Conservation (phyloP, 1,140 invertebrate species). For the Musca domestica region DNA sequence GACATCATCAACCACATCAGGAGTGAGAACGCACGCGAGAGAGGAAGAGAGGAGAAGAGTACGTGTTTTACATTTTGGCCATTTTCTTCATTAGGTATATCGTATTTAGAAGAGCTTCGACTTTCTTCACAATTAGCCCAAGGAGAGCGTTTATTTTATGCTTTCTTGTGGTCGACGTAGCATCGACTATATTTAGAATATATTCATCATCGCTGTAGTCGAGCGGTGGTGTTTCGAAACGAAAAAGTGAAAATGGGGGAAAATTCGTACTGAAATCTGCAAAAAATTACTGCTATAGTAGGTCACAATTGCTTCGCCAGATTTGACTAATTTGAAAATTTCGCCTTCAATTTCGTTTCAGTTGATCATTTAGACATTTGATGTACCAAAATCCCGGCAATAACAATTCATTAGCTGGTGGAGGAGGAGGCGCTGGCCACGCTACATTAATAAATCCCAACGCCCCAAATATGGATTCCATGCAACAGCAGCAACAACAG, state of each 20-base stretch:
- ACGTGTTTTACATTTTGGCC: too few relatives aligned
- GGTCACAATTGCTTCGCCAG: background rate
- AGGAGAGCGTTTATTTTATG: background rate
- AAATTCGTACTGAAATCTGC: background rate
- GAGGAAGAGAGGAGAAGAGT: too few relatives aligned
- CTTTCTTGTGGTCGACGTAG: conserved; percentile 1
- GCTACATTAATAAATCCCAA: conserved; percentile 30
- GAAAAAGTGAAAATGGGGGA: background rate
- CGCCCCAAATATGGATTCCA: conserved; percentile 29
- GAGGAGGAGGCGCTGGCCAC: conserved; percentile 30
- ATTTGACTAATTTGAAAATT: background rate
- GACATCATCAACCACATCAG: too few relatives aligned
- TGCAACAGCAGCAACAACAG: conserved; percentile 34
- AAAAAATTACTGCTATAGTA: background rate
- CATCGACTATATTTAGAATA: conserved; percentile 4
- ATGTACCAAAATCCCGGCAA: conserved; percentile 47
- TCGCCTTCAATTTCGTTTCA: conserved; percentile 32
- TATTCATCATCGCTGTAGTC: conserved; percentile 3
- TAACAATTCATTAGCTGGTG: conserved; percentile 23
- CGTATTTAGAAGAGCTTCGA: too few relatives aligned
- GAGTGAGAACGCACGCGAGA: too few relatives aligned
- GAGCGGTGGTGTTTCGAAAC: background rate
- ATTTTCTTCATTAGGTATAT: too few relatives aligned
- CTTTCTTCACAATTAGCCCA: too few relatives aligned
- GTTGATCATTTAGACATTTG: conserved; percentile 28